A percentile compares a stretch with the other conserved stretches of the same genome.
These are phyloP conservation scores for Columba janthina DNA, from an alignment of 2,113 vertebrate genomes.

Conservation along the genomic window DNA sequence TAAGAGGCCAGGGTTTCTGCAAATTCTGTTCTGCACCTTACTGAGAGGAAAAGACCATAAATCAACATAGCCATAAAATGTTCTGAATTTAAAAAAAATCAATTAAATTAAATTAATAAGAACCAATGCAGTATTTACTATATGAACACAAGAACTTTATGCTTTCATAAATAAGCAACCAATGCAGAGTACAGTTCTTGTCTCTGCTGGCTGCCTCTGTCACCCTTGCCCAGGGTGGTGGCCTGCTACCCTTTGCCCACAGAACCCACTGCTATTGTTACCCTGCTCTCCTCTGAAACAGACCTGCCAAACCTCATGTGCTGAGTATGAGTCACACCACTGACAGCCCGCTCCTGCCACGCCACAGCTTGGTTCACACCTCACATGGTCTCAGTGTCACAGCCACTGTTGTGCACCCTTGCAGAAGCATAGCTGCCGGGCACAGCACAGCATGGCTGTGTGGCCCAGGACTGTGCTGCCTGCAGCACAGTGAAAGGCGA, in stretches of 20 bases:
- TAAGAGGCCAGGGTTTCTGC: neutral
- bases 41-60: neutral
- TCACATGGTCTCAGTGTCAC: neutral
- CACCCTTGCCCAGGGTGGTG: neutral
- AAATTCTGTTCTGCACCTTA: neutral
- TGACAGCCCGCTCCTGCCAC: neutral
- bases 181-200: neutral
- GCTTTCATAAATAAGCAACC: neutral
- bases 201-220: neutral
- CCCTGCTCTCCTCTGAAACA: neutral
- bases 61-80: neutral
- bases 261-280: neutral
- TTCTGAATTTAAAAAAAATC: neutral
- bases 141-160: neutral
- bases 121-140: neutral
- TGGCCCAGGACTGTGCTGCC: neutral
- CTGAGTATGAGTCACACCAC: neutral
- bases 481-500: neutral
- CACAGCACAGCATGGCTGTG: accelerated
- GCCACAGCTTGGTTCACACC: neutral
- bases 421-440: neutral
- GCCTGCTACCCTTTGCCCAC: too few species aligned
- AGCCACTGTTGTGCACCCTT: neutral
- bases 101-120: neutral
- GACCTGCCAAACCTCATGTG: neutral